Evolutionary conservation across 2,797 vertebrate species (phyloP).

Genomic region (Darevskia mixta): DNA sequence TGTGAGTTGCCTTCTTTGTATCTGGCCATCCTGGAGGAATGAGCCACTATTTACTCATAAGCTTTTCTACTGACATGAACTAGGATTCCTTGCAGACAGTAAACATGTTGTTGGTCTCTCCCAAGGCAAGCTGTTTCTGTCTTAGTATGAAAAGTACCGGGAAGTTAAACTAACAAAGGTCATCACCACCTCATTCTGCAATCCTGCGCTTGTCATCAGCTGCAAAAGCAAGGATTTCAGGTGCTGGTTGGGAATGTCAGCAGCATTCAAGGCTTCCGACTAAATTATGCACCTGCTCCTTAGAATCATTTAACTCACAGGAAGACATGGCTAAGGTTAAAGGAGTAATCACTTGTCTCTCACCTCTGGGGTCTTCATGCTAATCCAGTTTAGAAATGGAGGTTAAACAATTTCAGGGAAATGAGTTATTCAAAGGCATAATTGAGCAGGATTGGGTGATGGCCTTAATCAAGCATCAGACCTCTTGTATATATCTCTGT

Average conservation of each 20-base stretch:
- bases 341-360: constrained; percentile 70
- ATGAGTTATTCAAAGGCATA: constrained; percentile 56
- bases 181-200: not conserved
- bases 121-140: not conserved
- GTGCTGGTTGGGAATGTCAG: constrained; percentile 47
- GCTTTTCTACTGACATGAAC: not conserved
- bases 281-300: constrained; percentile 67
- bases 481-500: constrained; percentile 52
- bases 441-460: constrained; percentile 66
- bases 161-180: not conserved
- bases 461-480: constrained; percentile 52
- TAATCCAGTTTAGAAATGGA: constrained; percentile 67
- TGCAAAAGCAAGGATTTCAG: constrained; percentile 40
- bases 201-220: constrained; percentile 22
- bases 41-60: not conserved
- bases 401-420: constrained; percentile 62
- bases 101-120: not conserved
- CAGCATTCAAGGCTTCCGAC: constrained; percentile 65
- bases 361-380: constrained; percentile 59
- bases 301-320: constrained; percentile 52
- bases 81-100: not conserved
- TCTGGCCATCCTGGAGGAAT: not conserved
- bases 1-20: not conserved
- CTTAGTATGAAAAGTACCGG: not conserved
- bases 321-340: constrained; percentile 65